Base-by-base conservation (phyloP, 2,113 vertebrate species). In the Carassius auratus region DNA sequence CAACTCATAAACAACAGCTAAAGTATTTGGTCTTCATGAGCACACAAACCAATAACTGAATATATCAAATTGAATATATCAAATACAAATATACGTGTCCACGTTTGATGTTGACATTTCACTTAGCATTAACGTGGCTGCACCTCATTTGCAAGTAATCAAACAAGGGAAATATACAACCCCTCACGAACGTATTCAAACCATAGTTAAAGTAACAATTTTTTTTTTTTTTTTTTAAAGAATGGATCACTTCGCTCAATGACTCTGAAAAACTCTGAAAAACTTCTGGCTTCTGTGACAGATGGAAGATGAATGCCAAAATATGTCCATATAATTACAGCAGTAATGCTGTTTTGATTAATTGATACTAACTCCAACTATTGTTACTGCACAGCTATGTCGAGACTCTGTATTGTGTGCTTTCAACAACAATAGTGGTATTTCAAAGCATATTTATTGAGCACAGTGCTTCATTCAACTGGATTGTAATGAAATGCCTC, bases 121-220 rank as follows among this genome's bases (percentile, higher is more conserved):
- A 88, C 91, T 91, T 90, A 89, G 89, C 88, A 92, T 93, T 92
- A 92, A 91, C 92, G 92, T 92, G 89, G 85, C 90, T 84, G 81
- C 86, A 89, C 86, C 59, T 89, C 79, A 84, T 59, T 76, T 86
- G 87, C 91, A 87, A 74, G 69, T n/a, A 26, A 86, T 61, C 86
- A 89, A 87, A 87, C 38, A 85, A 88, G 86, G 21, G 57, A 87
- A 77, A 88, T 62, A 71, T 77, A 8, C 42, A 2, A 30, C 30
- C 30, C 30, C 30, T 30, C 30, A 30, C 30, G 30, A 30, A 30
- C 30, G 30, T 7, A 42, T 8, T 42, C 42, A 42, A 42, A 42
- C 1, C 42, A 42, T 45, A 9, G 42, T 45, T 45, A 45, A 45
- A 45, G 9, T 45, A 9, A 38, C 36, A 9, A 45, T 8, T 0